phyloP scores from a whole-genome alignment of 2,888 invertebrate species.

The Nasonia oneida region DNA sequence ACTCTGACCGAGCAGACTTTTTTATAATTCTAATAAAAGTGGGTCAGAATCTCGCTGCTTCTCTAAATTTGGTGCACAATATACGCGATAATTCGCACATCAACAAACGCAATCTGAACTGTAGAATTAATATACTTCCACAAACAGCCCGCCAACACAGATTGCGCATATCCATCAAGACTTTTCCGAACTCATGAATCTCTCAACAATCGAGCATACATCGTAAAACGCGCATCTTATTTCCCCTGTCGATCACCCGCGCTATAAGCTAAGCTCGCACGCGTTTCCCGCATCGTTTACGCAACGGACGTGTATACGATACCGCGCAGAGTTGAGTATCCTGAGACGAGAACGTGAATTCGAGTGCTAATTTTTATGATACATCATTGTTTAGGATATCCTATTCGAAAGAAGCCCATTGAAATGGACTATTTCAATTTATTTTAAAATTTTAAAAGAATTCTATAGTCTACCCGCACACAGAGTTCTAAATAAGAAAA shows the following conservation, averaged over 20 bases:
- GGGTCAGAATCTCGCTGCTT: background rate
- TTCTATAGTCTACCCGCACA: no score
- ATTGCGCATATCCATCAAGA: background rate
- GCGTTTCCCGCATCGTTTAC: background rate
- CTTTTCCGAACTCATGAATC: background rate
- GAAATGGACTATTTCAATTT: no score
- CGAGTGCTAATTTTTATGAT: constrained; percentile 34
- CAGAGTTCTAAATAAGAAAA: no score
- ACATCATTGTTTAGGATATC: no score
- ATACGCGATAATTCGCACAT: no score
- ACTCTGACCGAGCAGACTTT: background rate
- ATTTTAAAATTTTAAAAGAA: no score
- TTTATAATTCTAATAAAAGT: background rate
- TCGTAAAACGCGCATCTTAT: background rate
- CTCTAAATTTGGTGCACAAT: background rate
- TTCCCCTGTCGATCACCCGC: background rate
- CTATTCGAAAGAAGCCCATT: no score
- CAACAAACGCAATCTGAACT: background rate
- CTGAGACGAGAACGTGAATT: background rate
- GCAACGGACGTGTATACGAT: background rate
- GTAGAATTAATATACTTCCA: background rate
- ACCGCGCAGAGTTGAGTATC: background rate
- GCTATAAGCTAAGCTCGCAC: background rate
- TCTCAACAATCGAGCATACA: background rate
- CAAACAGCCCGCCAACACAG: background rate